A percentile compares a stretch with the other conserved stretches of the same genome.
These are phyloP conservation scores for Hormaphis cornu DNA, from an alignment of 1,140 invertebrate species.

Conservation along the genomic window DNA sequence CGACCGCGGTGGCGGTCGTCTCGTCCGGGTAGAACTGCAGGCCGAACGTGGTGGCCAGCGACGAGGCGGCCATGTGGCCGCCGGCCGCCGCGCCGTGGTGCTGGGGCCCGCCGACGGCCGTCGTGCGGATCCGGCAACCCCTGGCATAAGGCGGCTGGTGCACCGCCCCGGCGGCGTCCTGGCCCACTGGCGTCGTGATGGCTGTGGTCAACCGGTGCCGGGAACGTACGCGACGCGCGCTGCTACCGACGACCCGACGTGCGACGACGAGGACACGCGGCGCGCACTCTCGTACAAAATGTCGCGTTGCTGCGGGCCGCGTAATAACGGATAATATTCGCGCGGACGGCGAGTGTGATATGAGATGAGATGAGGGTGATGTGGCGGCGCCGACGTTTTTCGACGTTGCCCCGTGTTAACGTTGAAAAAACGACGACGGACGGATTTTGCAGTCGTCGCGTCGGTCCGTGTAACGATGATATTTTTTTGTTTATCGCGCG, in stretches of 20 bases:
- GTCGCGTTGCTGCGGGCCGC: background rate
- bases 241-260: background rate
- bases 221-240: background rate
- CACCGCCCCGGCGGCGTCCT: slow-evolving; percentile 35
- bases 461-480: background rate
- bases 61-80: slow-evolving; percentile 28
- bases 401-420: too few species aligned
- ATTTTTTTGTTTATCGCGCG: background rate
- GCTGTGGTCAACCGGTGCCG: slow-evolving; percentile 28
- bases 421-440: too few species aligned
- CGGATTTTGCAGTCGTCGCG: too few species aligned
- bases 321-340: too few species aligned
- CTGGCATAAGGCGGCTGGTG: slow-evolving; percentile 35
- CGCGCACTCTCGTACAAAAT: background rate
- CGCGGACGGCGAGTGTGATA: too few species aligned
- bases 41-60: slow-evolving; percentile 34
- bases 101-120: slow-evolving; percentile 13
- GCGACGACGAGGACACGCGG: background rate
- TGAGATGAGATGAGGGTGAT: too few species aligned
- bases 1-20: slow-evolving; percentile 1
- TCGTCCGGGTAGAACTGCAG: slow-evolving; percentile 35
- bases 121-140: slow-evolving; percentile 34
- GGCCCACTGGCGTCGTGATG: slow-evolving; percentile 37
- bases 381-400: too few species aligned
- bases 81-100: background rate